Base-by-base conservation (phyloP, 1,140 invertebrate species). In the Drosophila santomea region DNA sequence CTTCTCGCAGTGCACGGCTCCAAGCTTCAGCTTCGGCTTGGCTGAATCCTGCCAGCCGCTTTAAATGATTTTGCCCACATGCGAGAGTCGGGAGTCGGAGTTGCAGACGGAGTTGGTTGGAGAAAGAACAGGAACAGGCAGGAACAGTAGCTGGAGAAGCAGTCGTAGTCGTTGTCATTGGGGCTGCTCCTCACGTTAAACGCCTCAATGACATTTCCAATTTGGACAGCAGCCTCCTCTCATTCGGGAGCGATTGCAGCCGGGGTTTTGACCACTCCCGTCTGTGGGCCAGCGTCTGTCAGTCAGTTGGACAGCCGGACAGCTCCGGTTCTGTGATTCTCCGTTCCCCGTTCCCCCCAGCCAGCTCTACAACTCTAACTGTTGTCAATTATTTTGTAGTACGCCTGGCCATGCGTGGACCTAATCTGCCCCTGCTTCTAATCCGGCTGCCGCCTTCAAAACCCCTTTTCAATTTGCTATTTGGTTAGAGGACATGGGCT, bases 141-240 rank as follows among this genome's bases (percentile, higher is more conserved):
- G 12, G 32, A 44, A 10, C 15, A 17, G 41, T 3, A 48, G 44
- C 6, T 4, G 7, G 17, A 43, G 25, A n/a, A 6, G 36, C 20
- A 43, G 12, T 7, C 0, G n/a, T 25, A 41, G 12, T 11, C 75
- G 62, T 74, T 81, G 64, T 71, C 67, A 71, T 71, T 71, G 51
- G 64, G 66, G 55, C 67, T 71, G 76, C 66, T 78, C 84, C 66
- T 71, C 84, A 80, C 74, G 84, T 88, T 89, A 89, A 89, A 88
- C 84, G 84, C 84, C 80, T 84, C 84, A 89, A 89, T 89, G 85
- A 89, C 84, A 90, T 89, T 89, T 89, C 84, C 84, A 89, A 89
- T 89, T 89, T 89, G 72, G 80, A 84, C 80, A 76, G 74, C 48
- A 58, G 41, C 74, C 52, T 62, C 51, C 41, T 59, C 39, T 36